Percentiles rank a stretch among this genome's conserved stretches.
phyloP scores from a whole-genome alignment of 2,113 vertebrate species.

The Stigmatopora argus region DNA sequence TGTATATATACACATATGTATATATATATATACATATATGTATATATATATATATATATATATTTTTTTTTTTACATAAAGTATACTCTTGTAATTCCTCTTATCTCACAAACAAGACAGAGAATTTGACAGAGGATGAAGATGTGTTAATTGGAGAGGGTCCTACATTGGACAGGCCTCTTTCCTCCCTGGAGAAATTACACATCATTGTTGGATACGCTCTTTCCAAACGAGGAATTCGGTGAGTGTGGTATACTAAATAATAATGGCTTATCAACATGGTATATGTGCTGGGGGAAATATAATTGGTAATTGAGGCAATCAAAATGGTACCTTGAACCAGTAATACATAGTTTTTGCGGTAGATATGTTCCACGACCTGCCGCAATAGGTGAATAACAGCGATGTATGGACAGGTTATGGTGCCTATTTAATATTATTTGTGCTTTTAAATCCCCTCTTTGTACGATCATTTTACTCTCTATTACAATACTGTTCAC shows the following conservation, averaged over 20 bases:
- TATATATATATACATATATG: too few relatives aligned
- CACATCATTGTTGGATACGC: slow-evolving; percentile 84
- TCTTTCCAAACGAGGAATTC: slow-evolving; percentile 75
- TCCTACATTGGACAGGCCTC: slow-evolving; percentile 72
- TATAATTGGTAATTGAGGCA: neutral
- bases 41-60: neutral
- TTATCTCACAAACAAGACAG: slow-evolving; percentile 33
- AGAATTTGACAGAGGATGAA: slow-evolving; percentile 51
- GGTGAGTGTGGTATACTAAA: slow-evolving; percentile 59
- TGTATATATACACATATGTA: too few relatives aligned
- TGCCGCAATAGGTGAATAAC: too few relatives aligned
- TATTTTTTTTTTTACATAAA: neutral
- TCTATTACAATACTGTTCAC: too few relatives aligned
- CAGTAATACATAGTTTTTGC: neutral
- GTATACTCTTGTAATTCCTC: neutral
- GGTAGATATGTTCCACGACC: too few relatives aligned
- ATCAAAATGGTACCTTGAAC: neutral
- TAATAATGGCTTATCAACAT: neutral
- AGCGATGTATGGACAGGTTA: too few relatives aligned
- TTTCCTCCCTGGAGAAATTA: slow-evolving; percentile 86
- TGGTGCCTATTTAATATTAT: too few relatives aligned
- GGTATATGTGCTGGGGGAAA: neutral
- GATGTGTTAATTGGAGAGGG: slow-evolving; percentile 72
- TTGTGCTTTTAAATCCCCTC: too few relatives aligned
- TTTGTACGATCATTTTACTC: too few relatives aligned